These are phyloP conservation scores for Petaurus breviceps DNA, from an alignment of 2,113 vertebrate species.

Conservation along the genomic window DNA sequence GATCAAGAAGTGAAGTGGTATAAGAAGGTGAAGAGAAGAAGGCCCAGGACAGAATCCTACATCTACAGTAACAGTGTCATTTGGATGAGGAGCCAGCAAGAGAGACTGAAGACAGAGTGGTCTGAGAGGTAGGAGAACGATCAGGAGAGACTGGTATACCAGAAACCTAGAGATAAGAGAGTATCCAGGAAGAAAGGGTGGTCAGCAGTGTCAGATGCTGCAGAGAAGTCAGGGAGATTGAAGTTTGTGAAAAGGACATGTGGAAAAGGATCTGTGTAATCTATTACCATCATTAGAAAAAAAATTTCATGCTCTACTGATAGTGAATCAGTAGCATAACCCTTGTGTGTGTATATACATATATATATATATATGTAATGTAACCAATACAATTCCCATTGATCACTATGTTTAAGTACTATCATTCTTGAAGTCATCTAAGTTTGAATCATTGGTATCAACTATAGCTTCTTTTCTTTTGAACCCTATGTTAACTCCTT, in stretches of 20 bases:
- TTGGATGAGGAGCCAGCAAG: neutral
- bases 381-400: neutral
- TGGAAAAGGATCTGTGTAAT: neutral
- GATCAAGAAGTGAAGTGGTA: neutral
- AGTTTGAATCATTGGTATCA: neutral
- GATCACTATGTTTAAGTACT: neutral
- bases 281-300: neutral
- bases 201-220: neutral
- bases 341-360: too few relatives aligned
- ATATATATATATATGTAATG: neutral
- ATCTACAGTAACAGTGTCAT: neutral
- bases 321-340: neutral
- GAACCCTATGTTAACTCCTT: neutral
- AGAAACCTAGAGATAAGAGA: neutral
- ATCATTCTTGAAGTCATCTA: neutral
- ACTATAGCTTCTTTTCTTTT: neutral
- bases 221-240: neutral
- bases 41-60: neutral
- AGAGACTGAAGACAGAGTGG: neutral
- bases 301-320: neutral
- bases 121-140: neutral
- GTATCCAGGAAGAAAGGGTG: neutral
- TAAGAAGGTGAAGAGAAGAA: neutral
- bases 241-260: neutral
- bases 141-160: neutral